Evolutionary conservation across 2,888 invertebrate genomes (phyloP), one percentile per base, ranked within the genome.

Genomic region (Acholoe squamosa): DNA sequence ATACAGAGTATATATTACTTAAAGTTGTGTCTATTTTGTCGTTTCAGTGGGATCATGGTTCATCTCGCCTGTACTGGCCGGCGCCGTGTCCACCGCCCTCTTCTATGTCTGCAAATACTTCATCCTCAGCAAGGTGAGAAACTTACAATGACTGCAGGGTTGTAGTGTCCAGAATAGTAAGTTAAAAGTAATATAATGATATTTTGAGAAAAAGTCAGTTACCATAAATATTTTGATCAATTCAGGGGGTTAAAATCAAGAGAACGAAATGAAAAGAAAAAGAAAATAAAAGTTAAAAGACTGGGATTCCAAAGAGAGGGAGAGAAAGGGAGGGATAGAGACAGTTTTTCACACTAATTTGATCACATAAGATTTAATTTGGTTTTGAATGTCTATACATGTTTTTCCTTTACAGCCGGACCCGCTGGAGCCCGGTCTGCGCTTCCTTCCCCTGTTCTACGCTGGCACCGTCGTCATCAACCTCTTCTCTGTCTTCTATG

Each of bases 21-120:
- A 43, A 43, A 31, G 14, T 61, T 76, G 76, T 43, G 43, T 43
- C 31, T 80, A 0, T 52, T 80, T 22, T 84, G n/a, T 51, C 56
- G 16, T 90, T 90, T 0, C 95, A 97, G 97, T 99, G 94, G 97
- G 97, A 71, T 99, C 99, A 0, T 99, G 99, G 99, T 99, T 99
- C 95, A 97, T 99, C 90, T 99, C 99, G 51, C 99, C 99, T 0
- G 96, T 98, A 28, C 96, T 99, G 94, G 99, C 99, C 93, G 99
- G 99, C 0, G 93, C 98, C 0, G 98, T 98, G 88, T 99, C 99
- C 16, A 97, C 97, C 77, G 92, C 97, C 76, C 96, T 99, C 92
- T 98, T 97, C 96, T 97, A 97, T 96, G 95, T 98, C 92, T 98
- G 99, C 93, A 97, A 98, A 92, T 97, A 97, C 92, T 97, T 97